Evolutionary conservation across 2,113 vertebrate species (phyloP).

Genomic region (Pachycephala philippinensis): DNA sequence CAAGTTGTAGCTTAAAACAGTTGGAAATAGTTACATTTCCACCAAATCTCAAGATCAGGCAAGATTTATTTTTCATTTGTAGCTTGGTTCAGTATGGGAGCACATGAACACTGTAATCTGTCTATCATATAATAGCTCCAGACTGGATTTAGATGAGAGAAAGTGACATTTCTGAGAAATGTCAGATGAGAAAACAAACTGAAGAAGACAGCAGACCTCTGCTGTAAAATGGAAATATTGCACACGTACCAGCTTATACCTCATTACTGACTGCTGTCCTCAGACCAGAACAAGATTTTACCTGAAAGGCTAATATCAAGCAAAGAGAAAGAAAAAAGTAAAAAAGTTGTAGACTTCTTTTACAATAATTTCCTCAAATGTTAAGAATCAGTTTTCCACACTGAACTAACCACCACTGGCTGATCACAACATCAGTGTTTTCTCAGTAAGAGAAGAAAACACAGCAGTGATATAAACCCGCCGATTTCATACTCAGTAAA

Average conservation of each 20-base stretch:
- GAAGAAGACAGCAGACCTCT: background rate
- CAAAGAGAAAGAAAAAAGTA: background rate
- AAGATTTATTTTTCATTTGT: background rate
- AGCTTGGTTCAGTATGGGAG: background rate
- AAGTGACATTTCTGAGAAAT: conserved; percentile 30
- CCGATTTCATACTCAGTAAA: background rate
- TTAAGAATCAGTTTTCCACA: background rate
- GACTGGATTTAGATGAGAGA: background rate
- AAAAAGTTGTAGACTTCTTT: background rate
- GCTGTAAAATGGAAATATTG: background rate
- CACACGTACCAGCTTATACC: background rate
- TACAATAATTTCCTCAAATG: background rate
- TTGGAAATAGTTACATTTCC: background rate
- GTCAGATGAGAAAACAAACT: background rate
- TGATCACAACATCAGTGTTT: background rate
- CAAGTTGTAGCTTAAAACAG: background rate
- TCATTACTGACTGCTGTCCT: background rate
- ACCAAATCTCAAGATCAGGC: background rate
- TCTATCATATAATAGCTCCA: background rate
- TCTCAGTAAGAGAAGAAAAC: background rate
- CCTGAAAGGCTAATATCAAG: background rate
- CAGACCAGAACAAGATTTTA: conserved; percentile 1
- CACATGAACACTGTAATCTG: background rate
- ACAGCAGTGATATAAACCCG: background rate
- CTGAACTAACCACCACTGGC: background rate